Conservation (phyloP, 2,888 invertebrate genomes). For the Limnephilus rhombicus region DNA sequence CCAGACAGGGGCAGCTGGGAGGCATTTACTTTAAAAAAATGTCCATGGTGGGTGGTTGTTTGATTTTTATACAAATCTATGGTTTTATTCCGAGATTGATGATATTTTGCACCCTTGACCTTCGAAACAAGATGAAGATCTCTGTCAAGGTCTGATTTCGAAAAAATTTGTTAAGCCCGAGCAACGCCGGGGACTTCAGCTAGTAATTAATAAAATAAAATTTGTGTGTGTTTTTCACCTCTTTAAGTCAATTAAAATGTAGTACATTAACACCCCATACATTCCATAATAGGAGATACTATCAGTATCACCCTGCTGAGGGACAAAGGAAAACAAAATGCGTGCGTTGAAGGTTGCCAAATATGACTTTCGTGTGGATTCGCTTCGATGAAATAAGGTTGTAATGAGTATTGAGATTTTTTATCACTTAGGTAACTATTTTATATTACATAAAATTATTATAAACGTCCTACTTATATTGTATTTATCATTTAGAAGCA, state of each 20-base stretch:
- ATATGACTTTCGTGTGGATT: background rate
- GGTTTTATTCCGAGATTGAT: too few relatives aligned
- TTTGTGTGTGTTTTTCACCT: background rate
- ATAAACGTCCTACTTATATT: background rate
- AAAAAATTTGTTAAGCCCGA: too few relatives aligned
- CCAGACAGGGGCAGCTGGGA: too few relatives aligned
- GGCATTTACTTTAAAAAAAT: too few relatives aligned
- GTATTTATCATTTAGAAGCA: background rate
- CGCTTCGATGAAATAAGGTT: background rate
- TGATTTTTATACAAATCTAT: too few relatives aligned
- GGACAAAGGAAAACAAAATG: background rate
- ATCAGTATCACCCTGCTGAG: background rate
- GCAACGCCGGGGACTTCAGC: background rate
- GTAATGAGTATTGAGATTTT: background rate
- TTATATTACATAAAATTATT: background rate
- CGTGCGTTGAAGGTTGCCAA: background rate
- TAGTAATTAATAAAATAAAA: background rate
- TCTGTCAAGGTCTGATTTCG: too few relatives aligned
- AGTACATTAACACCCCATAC: background rate
- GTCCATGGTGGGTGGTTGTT: too few relatives aligned
- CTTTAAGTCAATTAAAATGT: background rate
- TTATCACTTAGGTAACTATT: background rate
- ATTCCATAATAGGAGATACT: background rate
- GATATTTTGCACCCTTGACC: too few relatives aligned
- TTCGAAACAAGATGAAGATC: too few relatives aligned